Conservation (phyloP, 1,140 invertebrate species). For the Drosophila sulfurigaster region DNA sequence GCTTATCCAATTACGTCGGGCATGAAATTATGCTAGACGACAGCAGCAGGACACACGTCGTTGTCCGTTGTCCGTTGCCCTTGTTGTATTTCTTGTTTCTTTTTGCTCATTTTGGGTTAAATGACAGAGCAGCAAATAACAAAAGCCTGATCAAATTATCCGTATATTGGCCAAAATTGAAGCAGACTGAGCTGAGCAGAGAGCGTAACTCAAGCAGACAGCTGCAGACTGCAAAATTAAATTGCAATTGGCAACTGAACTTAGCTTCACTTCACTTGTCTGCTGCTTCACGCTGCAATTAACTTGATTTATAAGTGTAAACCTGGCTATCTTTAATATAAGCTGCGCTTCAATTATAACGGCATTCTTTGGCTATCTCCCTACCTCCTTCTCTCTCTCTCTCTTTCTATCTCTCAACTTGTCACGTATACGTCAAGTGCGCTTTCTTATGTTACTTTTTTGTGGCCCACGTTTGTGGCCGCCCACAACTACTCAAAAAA, state of each 20-base stretch:
- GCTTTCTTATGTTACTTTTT: slow-evolving; percentile 55
- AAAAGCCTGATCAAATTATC: slow-evolving; percentile 6
- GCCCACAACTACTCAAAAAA: slow-evolving; percentile 19
- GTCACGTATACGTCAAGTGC: slow-evolving; percentile 57
- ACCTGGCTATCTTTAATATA: neutral
- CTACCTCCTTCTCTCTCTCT: slow-evolving; percentile 24
- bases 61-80: slow-evolving; percentile 4
- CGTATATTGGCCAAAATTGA: slow-evolving; percentile 15
- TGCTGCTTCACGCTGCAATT: slow-evolving; percentile 60
- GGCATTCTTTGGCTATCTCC: neutral
- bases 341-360: slow-evolving; percentile 2
- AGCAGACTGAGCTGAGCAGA: neutral
- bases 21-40: slow-evolving; percentile 40
- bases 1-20: slow-evolving; percentile 34
- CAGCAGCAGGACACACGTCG: slow-evolving; percentile 6
- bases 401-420: slow-evolving; percentile 11
- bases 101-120: slow-evolving; percentile 3
- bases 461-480: slow-evolving; percentile 32
- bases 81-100: neutral
- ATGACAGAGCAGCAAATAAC: slow-evolving; percentile 1
- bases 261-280: neutral
- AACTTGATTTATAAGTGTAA: slow-evolving; percentile 30
- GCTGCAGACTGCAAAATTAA: slow-evolving; percentile 39
- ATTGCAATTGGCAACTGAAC: slow-evolving; percentile 29
- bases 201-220: slow-evolving; percentile 8